Evolutionary conservation across 2,113 vertebrate species (phyloP).

Genomic region (Coptodon rendalli): DNA sequence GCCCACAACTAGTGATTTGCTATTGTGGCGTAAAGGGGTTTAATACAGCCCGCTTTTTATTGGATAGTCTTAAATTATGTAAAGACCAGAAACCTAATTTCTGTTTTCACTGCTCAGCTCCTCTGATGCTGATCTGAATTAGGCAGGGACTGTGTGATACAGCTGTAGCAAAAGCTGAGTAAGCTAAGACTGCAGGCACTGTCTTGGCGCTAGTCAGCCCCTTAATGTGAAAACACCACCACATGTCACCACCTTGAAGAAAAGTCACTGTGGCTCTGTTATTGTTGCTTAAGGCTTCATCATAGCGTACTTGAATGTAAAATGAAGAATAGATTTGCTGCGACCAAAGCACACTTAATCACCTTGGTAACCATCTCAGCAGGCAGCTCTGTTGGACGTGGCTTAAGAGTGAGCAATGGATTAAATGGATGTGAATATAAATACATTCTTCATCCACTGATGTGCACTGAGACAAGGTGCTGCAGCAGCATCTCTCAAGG

Average conservation of each 20-base stretch:
- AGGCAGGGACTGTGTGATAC: not conserved
- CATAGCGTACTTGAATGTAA: conserved; percentile 21
- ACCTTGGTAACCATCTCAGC: conserved; percentile 10
- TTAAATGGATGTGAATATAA: conserved; percentile 73
- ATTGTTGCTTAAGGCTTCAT: conserved; percentile 7
- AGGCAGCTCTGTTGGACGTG: conserved; percentile 24
- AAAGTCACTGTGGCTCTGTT: not conserved
- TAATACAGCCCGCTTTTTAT: not conserved
- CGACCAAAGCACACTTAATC: conserved; percentile 43
- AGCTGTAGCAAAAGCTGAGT: not conserved
- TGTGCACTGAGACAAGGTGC: conserved; percentile 28
- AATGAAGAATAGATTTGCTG: conserved; percentile 14
- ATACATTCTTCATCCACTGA: conserved; percentile 34
- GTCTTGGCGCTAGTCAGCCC: not conserved
- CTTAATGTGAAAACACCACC: not conserved
- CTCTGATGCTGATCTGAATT: not conserved
- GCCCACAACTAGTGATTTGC: not conserved
- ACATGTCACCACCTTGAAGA: not conserved
- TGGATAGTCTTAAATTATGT: not conserved
- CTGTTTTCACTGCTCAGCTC: not conserved
- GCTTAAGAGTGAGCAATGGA: conserved; percentile 47
- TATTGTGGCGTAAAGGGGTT: not conserved
- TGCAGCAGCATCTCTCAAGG: conserved; percentile 29
- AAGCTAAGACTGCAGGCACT: not conserved
- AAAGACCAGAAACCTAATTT: not conserved